These are phyloP conservation scores for Climacteris rufus DNA, from an alignment of 2,113 vertebrate genomes.

Conservation along the genomic window DNA sequence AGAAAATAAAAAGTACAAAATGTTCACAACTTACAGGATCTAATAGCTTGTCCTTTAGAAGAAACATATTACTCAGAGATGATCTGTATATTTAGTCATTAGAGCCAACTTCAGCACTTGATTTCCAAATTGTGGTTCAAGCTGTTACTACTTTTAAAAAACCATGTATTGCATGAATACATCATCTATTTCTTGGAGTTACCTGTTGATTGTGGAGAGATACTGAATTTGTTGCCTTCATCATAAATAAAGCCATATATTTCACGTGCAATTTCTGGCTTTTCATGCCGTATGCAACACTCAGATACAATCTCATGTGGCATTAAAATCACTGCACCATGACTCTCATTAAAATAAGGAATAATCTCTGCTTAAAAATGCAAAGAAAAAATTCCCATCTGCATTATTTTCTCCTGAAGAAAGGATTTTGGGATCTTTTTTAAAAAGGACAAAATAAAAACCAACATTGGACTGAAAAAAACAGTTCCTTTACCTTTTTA, in stretches of 20 bases:
- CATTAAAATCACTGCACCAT: not conserved
- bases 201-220: not conserved
- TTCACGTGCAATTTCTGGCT: not conserved
- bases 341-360: not conserved
- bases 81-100: not conserved
- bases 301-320: not conserved
- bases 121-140: not conserved
- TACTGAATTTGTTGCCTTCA: not conserved
- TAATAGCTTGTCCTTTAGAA: not conserved
- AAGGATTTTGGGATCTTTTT: not conserved
- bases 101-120: not conserved
- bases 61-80: not conserved
- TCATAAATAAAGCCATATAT: not conserved
- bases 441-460: not conserved
- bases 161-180: not conserved
- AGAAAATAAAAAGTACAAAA: not conserved
- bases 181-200: not conserved
- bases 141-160: not conserved
- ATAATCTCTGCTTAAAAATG: not conserved
- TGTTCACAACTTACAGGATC: not conserved
- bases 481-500: not conserved
- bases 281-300: not conserved
- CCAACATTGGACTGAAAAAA: not conserved
- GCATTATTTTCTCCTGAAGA: not conserved
- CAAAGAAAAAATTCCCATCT: not conserved